A percentile compares a stretch with the other conserved stretches of the same genome.
Evolutionary conservation across 2,888 invertebrate genomes (phyloP).

Genomic region (Leptinotarsa juncta): DNA sequence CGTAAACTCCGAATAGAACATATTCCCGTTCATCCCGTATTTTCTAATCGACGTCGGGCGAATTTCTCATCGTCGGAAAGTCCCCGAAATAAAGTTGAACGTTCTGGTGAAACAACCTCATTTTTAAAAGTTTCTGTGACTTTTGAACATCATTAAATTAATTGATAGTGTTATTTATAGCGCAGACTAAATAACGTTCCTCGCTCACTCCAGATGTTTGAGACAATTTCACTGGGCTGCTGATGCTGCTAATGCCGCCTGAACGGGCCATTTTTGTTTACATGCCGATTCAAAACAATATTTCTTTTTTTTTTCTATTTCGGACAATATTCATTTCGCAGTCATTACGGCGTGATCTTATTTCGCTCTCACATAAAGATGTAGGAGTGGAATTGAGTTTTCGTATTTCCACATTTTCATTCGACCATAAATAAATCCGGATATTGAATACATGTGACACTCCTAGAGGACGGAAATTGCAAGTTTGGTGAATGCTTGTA

Average conservation of each 20-base stretch:
- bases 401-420: neutral
- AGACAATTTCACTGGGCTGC: conserved; percentile 50
- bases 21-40: neutral
- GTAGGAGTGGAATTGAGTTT: neutral
- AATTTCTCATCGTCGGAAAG: conserved; percentile 21
- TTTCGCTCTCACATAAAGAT: neutral
- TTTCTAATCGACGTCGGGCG: conserved; percentile 16
- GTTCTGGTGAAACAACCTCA: conserved; percentile 60
- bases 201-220: conserved; percentile 56
- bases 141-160: conserved; percentile 63
- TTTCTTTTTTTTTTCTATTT: conserved; percentile 30
- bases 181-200: conserved; percentile 61
- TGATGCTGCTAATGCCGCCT: neutral
- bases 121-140: conserved; percentile 59
- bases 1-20: neutral
- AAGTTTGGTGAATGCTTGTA: too few species aligned
- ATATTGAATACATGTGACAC: neutral
- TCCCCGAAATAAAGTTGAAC: conserved; percentile 52
- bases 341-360: conserved; percentile 16
- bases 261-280: conserved; percentile 53
- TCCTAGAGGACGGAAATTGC: too few species aligned
- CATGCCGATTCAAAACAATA: conserved; percentile 47
- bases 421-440: neutral
- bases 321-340: conserved; percentile 26
- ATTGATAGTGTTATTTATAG: conserved; percentile 63